Evolutionary conservation across 2,888 invertebrate species (phyloP).

Genomic region (Homarus gammarus): DNA sequence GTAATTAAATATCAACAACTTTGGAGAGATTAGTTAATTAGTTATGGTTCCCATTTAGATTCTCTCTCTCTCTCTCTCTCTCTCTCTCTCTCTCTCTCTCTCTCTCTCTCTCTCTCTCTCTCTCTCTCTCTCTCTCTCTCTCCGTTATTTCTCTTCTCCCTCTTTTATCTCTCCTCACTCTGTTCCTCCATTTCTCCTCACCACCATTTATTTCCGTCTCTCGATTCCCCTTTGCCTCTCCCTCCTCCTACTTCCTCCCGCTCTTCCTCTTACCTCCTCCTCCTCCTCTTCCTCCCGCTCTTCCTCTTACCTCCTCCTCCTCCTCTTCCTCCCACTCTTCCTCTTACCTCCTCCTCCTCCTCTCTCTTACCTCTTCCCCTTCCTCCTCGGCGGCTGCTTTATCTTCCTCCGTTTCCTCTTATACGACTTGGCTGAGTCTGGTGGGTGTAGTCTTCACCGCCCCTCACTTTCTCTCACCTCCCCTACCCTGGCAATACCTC

Average conservation of each 20-base stretch:
- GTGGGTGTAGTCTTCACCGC: too few species aligned
- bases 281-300: background rate
- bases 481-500: too few species aligned
- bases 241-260: background rate
- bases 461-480: too few species aligned
- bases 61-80: background rate
- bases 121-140: background rate
- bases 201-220: background rate
- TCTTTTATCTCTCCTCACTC: background rate
- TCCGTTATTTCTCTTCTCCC: background rate
- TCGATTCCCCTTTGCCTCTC: background rate
- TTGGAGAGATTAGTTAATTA: too few species aligned
- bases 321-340: slow-evolving; percentile 3
- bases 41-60: too few species aligned
- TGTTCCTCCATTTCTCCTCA: background rate
- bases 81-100: too few species aligned
- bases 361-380: too few species aligned
- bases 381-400: too few species aligned
- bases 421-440: too few species aligned
- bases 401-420: too few species aligned
- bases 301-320: background rate
- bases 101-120: background rate
- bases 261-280: background rate
- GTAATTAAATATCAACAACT: too few species aligned
- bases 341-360: slow-evolving; percentile 14